Conservation (phyloP, 30 jellyfish, hydroid and myxozoan genomes). For the Hydractinia echinata region DNA sequence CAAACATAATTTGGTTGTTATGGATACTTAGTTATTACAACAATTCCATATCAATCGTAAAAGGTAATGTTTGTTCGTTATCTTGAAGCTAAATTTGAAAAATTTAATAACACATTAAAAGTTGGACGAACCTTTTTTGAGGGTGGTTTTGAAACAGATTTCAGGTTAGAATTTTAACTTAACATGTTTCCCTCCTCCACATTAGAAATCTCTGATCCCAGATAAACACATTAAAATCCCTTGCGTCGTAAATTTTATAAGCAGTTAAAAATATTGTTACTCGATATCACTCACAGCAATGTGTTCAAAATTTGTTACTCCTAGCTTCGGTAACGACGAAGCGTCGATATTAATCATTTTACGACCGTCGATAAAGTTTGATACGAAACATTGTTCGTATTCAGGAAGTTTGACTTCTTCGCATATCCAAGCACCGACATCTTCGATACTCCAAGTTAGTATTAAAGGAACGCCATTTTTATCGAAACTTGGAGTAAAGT, state of each 20-base stretch:
- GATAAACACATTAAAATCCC: too few species aligned
- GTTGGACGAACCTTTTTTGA: background rate
- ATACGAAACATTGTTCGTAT: slow-evolving; percentile 58
- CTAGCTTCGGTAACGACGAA: slow-evolving; percentile 66
- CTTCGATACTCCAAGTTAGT: slow-evolving; percentile 61
- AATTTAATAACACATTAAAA: background rate
- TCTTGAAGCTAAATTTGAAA: too few species aligned
- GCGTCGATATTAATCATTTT: slow-evolving; percentile 60
- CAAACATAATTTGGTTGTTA: too few species aligned
- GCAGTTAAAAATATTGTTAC: too few species aligned
- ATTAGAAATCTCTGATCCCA: too few species aligned
- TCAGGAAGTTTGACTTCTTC: slow-evolving; percentile 56
- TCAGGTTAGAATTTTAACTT: background rate
- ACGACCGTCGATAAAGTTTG: slow-evolving; percentile 64
- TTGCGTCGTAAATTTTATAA: too few species aligned
- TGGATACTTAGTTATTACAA: too few species aligned
- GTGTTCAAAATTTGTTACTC: slow-evolving; percentile 80
- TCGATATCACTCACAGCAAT: slow-evolving; percentile 37
- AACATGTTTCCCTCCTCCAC: too few species aligned
- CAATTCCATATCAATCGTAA: too few species aligned
- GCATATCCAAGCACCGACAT: slow-evolving; percentile 72
- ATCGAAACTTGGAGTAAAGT: slow-evolving; percentile 57
- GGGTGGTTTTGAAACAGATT: background rate
- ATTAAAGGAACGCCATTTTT: slow-evolving; percentile 62
- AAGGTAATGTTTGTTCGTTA: too few species aligned